These are phyloP conservation scores for Apamea sordens DNA, from an alignment of 2,888 invertebrate species.

Conservation along the genomic window DNA sequence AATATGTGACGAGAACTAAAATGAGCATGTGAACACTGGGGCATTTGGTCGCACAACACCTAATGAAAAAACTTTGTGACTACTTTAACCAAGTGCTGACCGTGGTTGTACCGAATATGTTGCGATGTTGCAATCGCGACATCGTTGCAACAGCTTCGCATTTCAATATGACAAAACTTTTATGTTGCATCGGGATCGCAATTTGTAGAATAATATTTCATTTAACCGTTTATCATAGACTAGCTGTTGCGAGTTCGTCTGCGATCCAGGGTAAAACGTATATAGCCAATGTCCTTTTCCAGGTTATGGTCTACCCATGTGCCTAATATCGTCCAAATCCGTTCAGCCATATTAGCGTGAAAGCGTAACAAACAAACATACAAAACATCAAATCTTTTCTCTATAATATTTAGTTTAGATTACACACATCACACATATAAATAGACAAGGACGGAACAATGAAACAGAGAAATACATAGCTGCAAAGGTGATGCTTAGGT, in stretches of 20 bases:
- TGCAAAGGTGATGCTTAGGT: neutral
- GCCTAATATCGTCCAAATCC: too few species aligned
- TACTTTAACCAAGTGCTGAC: constrained; percentile 14
- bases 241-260: too few species aligned
- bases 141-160: constrained; percentile 13
- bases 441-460: neutral
- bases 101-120: constrained; percentile 15
- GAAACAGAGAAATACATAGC: neutral
- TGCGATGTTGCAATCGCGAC: constrained; percentile 17
- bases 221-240: too few species aligned
- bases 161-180: constrained; percentile 39
- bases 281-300: too few species aligned
- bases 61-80: constrained; percentile 70
- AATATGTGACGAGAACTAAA: constrained; percentile 21
- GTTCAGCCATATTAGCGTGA: too few species aligned
- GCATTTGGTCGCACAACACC: constrained; percentile 45
- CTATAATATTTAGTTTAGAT: neutral
- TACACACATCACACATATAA: neutral
- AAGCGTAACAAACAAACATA: too few species aligned
- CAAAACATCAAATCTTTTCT: too few species aligned
- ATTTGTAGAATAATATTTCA: neutral
- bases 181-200: neutral
- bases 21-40: constrained; percentile 18
- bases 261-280: too few species aligned
- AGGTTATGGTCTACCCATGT: too few species aligned